Base-by-base conservation (phyloP, 2,888 invertebrate genomes). In the Trichopoda pennipes region DNA sequence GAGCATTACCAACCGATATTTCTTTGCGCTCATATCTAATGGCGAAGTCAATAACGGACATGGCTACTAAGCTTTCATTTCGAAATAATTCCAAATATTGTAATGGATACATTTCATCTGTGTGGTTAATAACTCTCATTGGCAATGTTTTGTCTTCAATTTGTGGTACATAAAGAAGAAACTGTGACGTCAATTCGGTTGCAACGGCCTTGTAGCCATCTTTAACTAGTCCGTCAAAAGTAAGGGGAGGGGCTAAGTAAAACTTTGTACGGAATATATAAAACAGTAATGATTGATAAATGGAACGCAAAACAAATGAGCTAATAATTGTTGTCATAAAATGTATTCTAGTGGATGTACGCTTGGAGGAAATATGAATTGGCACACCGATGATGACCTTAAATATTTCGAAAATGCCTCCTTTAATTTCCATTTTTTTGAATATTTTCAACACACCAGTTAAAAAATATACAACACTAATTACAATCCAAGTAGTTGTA, bases 401-500 rank as follows among this genome's bases (percentile, higher is more conserved):
- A n/a, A 79, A 66, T 21, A 84, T 53, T 63, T 81, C 69, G 17
- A 78, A 78, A 51, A 68, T 38, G 21, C 44, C 17, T 4, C 38
- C 51, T 9, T 23, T 53, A 0, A 4, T 21, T 28, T 23, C 10
- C 8, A 51, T 49, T 12, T 21, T 61, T 44, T 51, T 35, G 3
- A 35, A 49, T 44, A 12, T n/a, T 35, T 74, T 74, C 7, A 81
- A 38, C 1, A 64, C 7, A 0, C 73, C 72, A 1, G 77, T 66
- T 2, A 68, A 19, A 12, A 53, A 19, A 44, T 63, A 77, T 64
- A 23, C 70, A 60, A 72, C 19, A 6, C 86, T 4, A 16, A 88
- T 80, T 9, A 85, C 79, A 17, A 85, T 35, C 84, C 87, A 85
- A 9, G 87, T 80, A 4, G 58, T 44, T 0, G 47, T 66, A 53